phyloP scores from a whole-genome alignment of 64 coral and sea anemone genomes.

The Montipora capricornis region DNA sequence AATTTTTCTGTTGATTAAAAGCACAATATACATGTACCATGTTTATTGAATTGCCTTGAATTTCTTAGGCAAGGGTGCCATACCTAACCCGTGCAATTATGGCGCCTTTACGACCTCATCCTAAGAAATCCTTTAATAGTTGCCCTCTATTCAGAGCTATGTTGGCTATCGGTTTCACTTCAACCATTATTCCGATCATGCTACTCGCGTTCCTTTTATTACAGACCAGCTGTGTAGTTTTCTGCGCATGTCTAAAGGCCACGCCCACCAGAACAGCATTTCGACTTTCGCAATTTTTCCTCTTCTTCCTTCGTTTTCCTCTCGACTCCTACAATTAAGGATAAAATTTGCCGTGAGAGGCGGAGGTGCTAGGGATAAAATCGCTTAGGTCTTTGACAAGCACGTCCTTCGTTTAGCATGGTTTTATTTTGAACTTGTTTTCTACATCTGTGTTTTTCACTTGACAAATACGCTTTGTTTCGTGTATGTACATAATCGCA shows the following conservation, averaged over 20 bases:
- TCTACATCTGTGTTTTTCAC: too few relatives aligned
- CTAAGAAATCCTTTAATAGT: background rate
- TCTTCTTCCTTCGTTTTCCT: slow-evolving; percentile 32
- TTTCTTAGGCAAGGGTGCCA: too few relatives aligned
- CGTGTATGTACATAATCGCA: too few relatives aligned
- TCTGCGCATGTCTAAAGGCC: background rate
- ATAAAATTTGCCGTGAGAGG: background rate
- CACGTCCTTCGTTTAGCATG: background rate
- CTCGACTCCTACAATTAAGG: slow-evolving; percentile 2
- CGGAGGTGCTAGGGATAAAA: background rate
- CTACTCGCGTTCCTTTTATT: background rate
- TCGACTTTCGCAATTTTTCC: background rate
- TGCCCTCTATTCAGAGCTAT: background rate
- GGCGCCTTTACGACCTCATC: background rate
- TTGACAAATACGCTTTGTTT: too few relatives aligned
- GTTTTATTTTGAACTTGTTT: background rate
- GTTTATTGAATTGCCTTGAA: too few relatives aligned
- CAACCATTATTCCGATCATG: background rate
- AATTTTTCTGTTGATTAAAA: too few relatives aligned
- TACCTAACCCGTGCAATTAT: too few relatives aligned
- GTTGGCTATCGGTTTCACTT: background rate
- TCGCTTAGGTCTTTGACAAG: background rate
- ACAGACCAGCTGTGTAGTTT: slow-evolving; percentile 11
- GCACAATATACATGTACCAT: too few relatives aligned
- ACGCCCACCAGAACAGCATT: slow-evolving; percentile 37